Evolutionary conservation across 2,888 invertebrate species (phyloP), one percentile per base, ranked within the genome.

Genomic region (Sthenelais limicola): DNA sequence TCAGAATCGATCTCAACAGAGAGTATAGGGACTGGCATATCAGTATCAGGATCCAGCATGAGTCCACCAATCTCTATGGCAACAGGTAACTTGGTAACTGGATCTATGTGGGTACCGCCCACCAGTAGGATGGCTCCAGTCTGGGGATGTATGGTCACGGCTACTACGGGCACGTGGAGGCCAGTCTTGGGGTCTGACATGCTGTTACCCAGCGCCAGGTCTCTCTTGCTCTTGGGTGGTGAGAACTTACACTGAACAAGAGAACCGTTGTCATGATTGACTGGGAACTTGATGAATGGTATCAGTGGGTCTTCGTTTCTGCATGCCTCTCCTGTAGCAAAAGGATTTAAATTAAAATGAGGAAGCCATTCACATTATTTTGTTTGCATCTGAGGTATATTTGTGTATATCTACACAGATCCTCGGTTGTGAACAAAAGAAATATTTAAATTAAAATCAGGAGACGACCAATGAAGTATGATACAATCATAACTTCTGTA

Each of bases 51-150:
- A 71, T 86, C 86, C 15, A 84, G 76, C 86, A 86, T 86, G 33
- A 85, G 72, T 5, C 85, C 84, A 0, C 85, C 85, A 3, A 85
- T 76, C 70, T 86, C 86, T 32, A 86, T 85, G 12, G 86, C 83
- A n/a, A 84, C 81, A 2, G 84, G 83, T 43, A 85, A 76, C 4
- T 83, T 82, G 1, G 85, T 86, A 30, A 86, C 84, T 0, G 85
- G 84, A 73, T 86, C 86, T 4, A 79, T 77, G 74, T 86, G 85
- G 18, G 85, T 82, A 12, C 86, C 84, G 30, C 83, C 85, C 1
- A 86, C 76, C 4, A 86, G 86, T 38, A 85, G 77, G 7, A 85
- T 77, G 4, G 83, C 79, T 9, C 85, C 84, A 1, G 66, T 66
- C 33, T 35, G 74, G 9, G 86, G 85, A 72, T 85, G 83, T 47